Percentiles rank a stretch among this genome's conserved stretches.
phyloP scores from a whole-genome alignment of 2,888 invertebrate genomes.

The Hirtodrosophila trivittata region DNA sequence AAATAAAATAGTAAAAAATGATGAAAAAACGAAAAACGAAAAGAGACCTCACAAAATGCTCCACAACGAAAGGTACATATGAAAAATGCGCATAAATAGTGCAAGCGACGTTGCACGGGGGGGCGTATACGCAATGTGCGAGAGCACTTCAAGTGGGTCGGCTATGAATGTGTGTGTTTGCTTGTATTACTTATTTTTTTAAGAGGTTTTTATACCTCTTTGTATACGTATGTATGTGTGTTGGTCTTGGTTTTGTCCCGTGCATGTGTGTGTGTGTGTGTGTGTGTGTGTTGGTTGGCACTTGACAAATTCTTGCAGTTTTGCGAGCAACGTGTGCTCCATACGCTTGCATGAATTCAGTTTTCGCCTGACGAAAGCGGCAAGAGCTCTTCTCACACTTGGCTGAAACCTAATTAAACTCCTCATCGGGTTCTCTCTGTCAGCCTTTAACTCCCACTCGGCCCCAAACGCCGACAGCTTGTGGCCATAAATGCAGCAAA shows the following conservation, averaged over 20 bases:
- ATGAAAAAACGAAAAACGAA: constrained; percentile 12
- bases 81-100: constrained; percentile 77
- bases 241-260: not conserved
- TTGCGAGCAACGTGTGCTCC: constrained; percentile 62
- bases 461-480: not conserved
- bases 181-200: constrained; percentile 45
- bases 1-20: constrained; percentile 47
- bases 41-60: constrained; percentile 46
- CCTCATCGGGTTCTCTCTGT: constrained; percentile 36
- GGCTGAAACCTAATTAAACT: constrained; percentile 68
- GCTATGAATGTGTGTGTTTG: constrained; percentile 11
- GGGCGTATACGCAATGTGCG: constrained; percentile 54
- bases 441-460: constrained; percentile 25
- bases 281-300: constrained; percentile 47
- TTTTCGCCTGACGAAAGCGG: constrained; percentile 57
- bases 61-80: constrained; percentile 53
- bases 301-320: constrained; percentile 76
- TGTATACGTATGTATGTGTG: constrained; percentile 27
- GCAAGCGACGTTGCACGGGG: constrained; percentile 23
- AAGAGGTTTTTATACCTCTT: constrained; percentile 40
- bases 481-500: constrained; percentile 10
- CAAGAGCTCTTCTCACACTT: constrained; percentile 54
- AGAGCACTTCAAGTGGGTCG: constrained; percentile 42
- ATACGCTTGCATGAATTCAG: constrained; percentile 52
- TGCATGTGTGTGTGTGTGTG: constrained; percentile 17